Evolutionary conservation across 2,113 vertebrate species (phyloP).

Genomic region (Apteryx owenii): DNA sequence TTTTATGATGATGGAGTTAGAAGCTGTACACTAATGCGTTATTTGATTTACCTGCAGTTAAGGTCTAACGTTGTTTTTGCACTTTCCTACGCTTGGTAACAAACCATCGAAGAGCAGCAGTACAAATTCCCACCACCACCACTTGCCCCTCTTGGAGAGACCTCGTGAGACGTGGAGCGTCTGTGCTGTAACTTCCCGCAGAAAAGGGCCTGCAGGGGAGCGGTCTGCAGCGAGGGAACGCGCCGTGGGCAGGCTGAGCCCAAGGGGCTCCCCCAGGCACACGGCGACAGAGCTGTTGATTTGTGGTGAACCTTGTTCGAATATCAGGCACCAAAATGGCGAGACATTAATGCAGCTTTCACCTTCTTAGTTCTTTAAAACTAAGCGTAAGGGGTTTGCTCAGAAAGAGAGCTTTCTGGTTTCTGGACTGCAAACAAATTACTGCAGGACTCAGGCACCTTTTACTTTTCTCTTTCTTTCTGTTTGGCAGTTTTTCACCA

Average conservation of each 20-base stretch:
- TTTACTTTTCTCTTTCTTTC: background rate
- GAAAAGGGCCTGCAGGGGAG: background rate
- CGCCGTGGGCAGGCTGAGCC: background rate
- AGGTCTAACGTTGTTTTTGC: background rate
- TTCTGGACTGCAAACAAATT: background rate
- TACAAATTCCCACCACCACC: too few relatives aligned
- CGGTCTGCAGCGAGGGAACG: background rate
- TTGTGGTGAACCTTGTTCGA: background rate
- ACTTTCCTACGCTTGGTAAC: background rate
- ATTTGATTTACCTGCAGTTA: background rate
- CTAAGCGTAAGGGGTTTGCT: background rate
- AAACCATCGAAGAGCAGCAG: background rate
- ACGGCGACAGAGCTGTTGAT: background rate
- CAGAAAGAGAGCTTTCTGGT: background rate
- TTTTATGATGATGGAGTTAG: background rate
- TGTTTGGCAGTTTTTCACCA: background rate
- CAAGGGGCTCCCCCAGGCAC: background rate
- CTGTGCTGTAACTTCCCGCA: background rate
- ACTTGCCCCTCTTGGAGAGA: background rate
- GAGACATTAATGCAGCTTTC: background rate
- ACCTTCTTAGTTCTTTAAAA: rapidly evolving
- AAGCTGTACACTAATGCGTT: background rate
- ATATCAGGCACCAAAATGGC: background rate
- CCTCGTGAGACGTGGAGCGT: rapidly evolving
- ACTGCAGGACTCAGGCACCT: background rate